Conservation (phyloP, 2,113 vertebrate genomes). For the Oplegnathus fasciatus region DNA sequence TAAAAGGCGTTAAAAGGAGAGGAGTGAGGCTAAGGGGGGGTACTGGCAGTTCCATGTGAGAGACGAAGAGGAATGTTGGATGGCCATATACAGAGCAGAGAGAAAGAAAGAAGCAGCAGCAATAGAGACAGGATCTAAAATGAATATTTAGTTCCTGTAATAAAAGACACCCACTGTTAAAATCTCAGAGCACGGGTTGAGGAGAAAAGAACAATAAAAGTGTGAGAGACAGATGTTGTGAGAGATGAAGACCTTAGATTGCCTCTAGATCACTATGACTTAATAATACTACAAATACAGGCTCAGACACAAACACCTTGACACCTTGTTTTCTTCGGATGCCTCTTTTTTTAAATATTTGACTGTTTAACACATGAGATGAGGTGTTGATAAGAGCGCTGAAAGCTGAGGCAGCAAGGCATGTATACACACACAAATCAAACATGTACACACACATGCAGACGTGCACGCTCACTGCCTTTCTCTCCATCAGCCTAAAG, state of each 20-base stretch:
- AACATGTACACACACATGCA: slow-evolving; percentile 20
- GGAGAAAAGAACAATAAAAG: slow-evolving; percentile 8
- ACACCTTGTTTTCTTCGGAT: slow-evolving; percentile 11
- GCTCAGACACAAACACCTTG: too few relatives aligned
- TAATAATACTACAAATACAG: not conserved
- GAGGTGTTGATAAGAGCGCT: slow-evolving; percentile 34
- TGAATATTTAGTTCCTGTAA: slow-evolving; percentile 16
- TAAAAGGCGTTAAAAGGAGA: slow-evolving; percentile 66
- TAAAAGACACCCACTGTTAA: not conserved
- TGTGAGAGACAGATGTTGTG: not conserved
- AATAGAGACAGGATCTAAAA: slow-evolving; percentile 22
- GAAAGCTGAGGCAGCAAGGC: slow-evolving; percentile 42
- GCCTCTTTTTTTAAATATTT: slow-evolving; percentile 15
- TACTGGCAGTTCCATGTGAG: slow-evolving; percentile 75
- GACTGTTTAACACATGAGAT: slow-evolving; percentile 15
- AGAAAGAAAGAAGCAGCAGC: slow-evolving; percentile 15
- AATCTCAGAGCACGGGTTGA: slow-evolving; percentile 7
- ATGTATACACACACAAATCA: slow-evolving; percentile 36
- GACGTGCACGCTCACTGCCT: not conserved
- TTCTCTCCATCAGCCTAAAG: slow-evolving; percentile 43
- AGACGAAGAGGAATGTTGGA: slow-evolving; percentile 78
- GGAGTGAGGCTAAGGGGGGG: slow-evolving; percentile 36
- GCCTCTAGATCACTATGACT: not conserved
- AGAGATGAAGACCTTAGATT: not conserved
- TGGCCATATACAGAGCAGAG: slow-evolving; percentile 36